Conservation (phyloP, 2,888 invertebrate genomes). For the Epistrophe eligans region DNA sequence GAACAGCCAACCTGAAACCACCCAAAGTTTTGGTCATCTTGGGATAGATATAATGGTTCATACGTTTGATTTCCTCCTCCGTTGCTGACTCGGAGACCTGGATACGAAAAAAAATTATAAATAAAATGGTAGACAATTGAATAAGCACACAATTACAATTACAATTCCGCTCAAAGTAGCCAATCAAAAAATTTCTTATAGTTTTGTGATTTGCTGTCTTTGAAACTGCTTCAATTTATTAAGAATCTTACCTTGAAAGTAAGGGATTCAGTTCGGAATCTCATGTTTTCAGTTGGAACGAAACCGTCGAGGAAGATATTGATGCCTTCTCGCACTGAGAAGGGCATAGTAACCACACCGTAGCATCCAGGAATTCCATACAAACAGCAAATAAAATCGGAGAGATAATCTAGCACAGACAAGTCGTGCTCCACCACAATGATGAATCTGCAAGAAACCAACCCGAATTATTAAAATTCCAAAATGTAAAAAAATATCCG, state of each 20-base stretch:
- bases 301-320: slow-evolving; percentile 99
- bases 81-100: slow-evolving; percentile 97
- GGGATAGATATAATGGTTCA: slow-evolving; percentile 98
- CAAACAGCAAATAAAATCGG: slow-evolving; percentile 99
- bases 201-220: no score
- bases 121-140: no score
- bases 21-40: slow-evolving; percentile 93
- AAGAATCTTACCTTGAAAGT: slow-evolving; percentile 90
- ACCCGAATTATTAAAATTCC: not conserved
- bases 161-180: no score
- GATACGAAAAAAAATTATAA: not conserved
- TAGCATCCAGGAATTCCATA: slow-evolving; percentile 99
- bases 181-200: no score
- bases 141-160: no score
- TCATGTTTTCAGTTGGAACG: slow-evolving; percentile 99
- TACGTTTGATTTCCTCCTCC: slow-evolving; percentile 98
- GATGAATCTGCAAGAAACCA: slow-evolving; percentile 89
- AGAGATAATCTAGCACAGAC: slow-evolving; percentile 98
- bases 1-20: slow-evolving; percentile 90
- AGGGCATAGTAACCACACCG: slow-evolving; percentile 99
- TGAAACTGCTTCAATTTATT: not conserved
- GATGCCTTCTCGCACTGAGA: slow-evolving; percentile 99
- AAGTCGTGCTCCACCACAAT: slow-evolving; percentile 99
- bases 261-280: slow-evolving; percentile 98
- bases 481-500: not conserved